Conservation (phyloP, 1,140 invertebrate species). For the Hycleus cichorii region DNA sequence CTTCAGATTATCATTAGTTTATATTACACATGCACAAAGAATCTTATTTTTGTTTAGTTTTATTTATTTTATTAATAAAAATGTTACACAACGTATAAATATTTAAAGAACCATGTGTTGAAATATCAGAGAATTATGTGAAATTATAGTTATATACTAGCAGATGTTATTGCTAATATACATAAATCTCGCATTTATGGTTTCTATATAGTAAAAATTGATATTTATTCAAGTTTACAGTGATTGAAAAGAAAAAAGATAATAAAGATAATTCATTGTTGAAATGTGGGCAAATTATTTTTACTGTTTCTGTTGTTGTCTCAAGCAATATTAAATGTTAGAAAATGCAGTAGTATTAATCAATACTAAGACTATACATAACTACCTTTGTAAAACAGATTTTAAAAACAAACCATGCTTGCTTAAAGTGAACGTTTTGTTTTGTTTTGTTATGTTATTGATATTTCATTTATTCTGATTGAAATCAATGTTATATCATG, state of each 20-base stretch:
- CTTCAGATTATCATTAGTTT: no score
- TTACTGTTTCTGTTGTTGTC: slow-evolving; percentile 6
- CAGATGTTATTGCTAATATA: slow-evolving; percentile 13
- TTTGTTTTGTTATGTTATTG: slow-evolving; percentile 6
- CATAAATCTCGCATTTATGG: slow-evolving; percentile 10
- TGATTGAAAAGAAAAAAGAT: neutral
- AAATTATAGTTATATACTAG: slow-evolving; percentile 2
- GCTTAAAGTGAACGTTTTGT: slow-evolving; percentile 15
- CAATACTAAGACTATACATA: slow-evolving; percentile 7
- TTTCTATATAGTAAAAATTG: neutral
- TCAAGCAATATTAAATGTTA: slow-evolving; percentile 21
- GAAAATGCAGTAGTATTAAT: slow-evolving; percentile 13
- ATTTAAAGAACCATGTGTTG: no score
- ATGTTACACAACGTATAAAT: no score
- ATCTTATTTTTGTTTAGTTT: no score
- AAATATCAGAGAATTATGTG: no score
- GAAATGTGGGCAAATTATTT: neutral
- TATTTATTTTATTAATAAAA: no score
- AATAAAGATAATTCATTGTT: neutral
- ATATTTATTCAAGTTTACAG: neutral
- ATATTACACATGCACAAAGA: no score
- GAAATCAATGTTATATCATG: slow-evolving; percentile 15
- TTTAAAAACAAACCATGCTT: slow-evolving; percentile 2
- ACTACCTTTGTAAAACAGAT: slow-evolving; percentile 11
- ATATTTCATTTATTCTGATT: neutral